Conservation (phyloP, 2,888 invertebrate genomes). For the Prosapia bicincta region DNA sequence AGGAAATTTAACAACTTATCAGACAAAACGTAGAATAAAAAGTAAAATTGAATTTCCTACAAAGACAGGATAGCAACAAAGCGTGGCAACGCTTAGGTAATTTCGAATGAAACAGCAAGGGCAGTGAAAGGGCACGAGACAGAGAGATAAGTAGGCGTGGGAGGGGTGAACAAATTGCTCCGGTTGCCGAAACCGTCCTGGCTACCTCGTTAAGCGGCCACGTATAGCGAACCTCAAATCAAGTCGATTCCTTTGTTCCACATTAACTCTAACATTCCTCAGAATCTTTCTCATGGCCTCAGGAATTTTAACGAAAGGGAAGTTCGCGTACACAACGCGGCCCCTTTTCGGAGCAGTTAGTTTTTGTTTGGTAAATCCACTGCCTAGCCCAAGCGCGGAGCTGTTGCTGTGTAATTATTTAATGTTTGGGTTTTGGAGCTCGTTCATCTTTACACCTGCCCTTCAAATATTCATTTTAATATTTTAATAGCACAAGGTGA, state of each 20-base stretch:
- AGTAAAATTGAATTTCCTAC: too few species aligned
- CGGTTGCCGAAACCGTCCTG: background rate
- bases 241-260: conserved; percentile 2
- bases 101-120: background rate
- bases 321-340: background rate
- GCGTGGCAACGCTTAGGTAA: too few species aligned
- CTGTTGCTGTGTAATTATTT: background rate
- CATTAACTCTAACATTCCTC: background rate
- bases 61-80: too few species aligned
- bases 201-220: background rate
- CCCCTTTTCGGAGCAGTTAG: background rate
- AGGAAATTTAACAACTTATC: too few species aligned
- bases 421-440: background rate
- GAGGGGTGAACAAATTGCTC: background rate
- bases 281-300: background rate
- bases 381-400: too few species aligned
- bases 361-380: background rate
- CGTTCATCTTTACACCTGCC: background rate
- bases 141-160: background rate
- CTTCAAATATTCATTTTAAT: background rate
- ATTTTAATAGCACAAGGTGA: background rate
- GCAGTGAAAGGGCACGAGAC: background rate
- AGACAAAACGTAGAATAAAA: too few species aligned
- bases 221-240: background rate
- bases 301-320: background rate